Base-by-base conservation (phyloP, 2,888 invertebrate genomes). In the Galerucella pusilla region DNA sequence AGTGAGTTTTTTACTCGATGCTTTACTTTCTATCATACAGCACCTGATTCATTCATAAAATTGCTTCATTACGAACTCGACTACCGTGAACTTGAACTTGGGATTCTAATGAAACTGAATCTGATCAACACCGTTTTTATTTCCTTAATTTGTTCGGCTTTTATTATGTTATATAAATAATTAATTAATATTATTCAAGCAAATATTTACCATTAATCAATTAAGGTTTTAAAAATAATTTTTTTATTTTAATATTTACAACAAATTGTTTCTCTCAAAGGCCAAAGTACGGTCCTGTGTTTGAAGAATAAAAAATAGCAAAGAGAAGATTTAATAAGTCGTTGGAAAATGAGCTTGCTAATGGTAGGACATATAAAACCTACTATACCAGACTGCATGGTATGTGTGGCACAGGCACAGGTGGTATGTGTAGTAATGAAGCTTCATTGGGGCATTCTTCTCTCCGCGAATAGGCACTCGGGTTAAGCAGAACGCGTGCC, bases 81-180 rank as follows among this genome's bases (percentile, higher is more conserved):
- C 84, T 82, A 81, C 86, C 86, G 84, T 87, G 87, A 87, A 87
- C 87, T 87, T 87, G 87, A 87, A 87, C 87, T 87, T 87, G 86
- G 82, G 81, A 83, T 85, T 86, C 85, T 85, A 86, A 86, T 84
- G 86, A 86, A 86, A 87, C 82, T 85, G 85, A 87, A 86, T 86
- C 85, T 84, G 85, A 81, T 82, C 80, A 73, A 74, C 46, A 65
- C 46, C 25, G 16, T 42, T n/a, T 63, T 42, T 35, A 42, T 42
- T 14, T 63, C 10, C 42, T 20, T 9, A 57, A 63, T 42, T 14
- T 42, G 42, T n/a, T 6, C 14, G 42, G 7, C 10, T 1, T 11
- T n/a, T 63, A 28, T n/a, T 16, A 28, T 60, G 35, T 35, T 9
- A 9, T 42, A 42, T 42, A 7, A 42, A 1, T 42, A 42, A 42